Evolutionary conservation across 2,797 vertebrate genomes (phyloP), one percentile per base, ranked within the genome.

Genomic region (Girardinus metallicus): DNA sequence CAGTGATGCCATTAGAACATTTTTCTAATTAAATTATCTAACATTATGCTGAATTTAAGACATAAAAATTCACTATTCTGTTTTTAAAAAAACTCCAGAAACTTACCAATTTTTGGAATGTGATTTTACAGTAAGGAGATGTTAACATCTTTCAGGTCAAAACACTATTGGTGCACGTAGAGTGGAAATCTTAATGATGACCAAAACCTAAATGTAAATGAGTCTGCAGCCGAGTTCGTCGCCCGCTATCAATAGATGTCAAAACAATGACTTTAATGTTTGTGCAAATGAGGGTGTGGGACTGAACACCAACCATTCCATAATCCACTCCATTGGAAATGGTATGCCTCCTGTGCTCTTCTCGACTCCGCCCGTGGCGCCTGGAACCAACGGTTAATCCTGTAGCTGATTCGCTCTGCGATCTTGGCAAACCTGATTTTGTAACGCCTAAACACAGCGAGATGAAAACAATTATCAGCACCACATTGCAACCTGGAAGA

Each of bases 281-380:
- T 55, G 34, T 76, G 70, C 73, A 71, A 73, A 73, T 72, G 53
- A 60, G 46, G 74, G 73, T 51, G 47, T n/a, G 71, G 49, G 49
- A 55, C 68, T 43, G 39, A 82, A 29, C 36, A 83, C 96, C 89
- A 93, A 99, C 98, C 97, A 96, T 91, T 87, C 95, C 93, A 9
- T 98, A 99, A 92, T 99, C 98, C 82, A 98, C 96, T 0, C 98
- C 97, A 0, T 93, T 97, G 86, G 97, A 95, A 89, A 99, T 97
- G 77, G 98, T 99, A 86, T 99, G 98, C 43, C 98, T 94, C 55
- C 98, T 94, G 77, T 96, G 97, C 4, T 97, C 97, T 0, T 96
- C 96, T 10, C 96, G 95, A 62, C 92, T 93, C 21, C 96, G 92
- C 80, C 94, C 93, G 34, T 96, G 96, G 31, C 95, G 92, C 75